phyloP scores from a whole-genome alignment of 2,888 invertebrate genomes.

The Latheticus oryzae region DNA sequence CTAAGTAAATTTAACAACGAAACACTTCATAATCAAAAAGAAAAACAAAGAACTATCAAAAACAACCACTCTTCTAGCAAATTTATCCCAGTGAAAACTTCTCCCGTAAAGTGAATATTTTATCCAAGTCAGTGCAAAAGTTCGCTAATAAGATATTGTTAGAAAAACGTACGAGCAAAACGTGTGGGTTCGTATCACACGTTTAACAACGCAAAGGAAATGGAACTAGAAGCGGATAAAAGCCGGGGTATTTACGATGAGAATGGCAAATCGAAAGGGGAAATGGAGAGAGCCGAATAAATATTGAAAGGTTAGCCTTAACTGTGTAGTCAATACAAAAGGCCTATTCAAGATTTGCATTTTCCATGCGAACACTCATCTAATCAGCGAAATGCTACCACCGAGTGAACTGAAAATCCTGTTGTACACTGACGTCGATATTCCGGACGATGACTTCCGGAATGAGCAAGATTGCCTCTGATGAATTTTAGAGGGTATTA shows the following conservation, averaged over 20 bases:
- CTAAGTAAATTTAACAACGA: no score
- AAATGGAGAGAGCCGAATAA: conserved; percentile 52
- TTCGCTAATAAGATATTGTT: conserved; percentile 56
- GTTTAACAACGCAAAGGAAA: conserved; percentile 51
- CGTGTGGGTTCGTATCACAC: conserved; percentile 53
- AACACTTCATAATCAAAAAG: no score
- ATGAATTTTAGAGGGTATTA: conserved; percentile 22
- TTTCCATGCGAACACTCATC: conserved; percentile 46
- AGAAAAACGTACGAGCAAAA: conserved; percentile 52
- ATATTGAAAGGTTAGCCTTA: conserved; percentile 53
- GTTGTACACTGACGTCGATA: conserved; percentile 29
- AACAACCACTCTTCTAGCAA: no score
- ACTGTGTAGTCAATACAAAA: conserved; percentile 40
- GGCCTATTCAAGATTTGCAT: conserved; percentile 45
- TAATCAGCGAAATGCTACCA: conserved; percentile 42
- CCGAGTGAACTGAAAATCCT: conserved; percentile 32
- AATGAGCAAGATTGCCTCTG: conserved; percentile 11
- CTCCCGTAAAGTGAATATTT: conserved; percentile 46
- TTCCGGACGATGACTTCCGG: conserved; percentile 13
- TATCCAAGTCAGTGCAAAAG: conserved; percentile 45
- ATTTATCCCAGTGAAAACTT: conserved; percentile 20
- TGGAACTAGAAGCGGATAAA: conserved; percentile 51
- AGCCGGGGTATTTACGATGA: conserved; percentile 52
- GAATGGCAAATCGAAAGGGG: conserved; percentile 53
- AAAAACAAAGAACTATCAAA: no score